These are phyloP conservation scores for Hormaphis cornu DNA, from an alignment of 1,140 invertebrate genomes.

Conservation along the genomic window DNA sequence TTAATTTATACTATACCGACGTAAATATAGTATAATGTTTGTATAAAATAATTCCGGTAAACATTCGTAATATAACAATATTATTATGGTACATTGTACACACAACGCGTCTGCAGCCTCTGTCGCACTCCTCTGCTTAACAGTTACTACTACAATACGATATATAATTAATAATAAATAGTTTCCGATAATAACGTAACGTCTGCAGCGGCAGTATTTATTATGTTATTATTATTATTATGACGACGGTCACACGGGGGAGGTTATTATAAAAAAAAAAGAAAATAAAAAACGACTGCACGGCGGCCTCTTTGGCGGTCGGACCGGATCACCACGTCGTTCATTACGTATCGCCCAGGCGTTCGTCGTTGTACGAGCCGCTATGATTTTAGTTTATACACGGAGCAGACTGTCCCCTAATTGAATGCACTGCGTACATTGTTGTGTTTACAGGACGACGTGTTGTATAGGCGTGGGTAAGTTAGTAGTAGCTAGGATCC, in stretches of 20 bases:
- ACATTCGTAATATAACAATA: too few species aligned
- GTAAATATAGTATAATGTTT: too few species aligned
- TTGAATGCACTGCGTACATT: neutral
- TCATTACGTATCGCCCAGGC: neutral
- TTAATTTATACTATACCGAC: too few species aligned
- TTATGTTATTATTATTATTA: too few species aligned
- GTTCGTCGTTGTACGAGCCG: neutral
- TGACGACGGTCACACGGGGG: neutral
- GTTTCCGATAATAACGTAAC: conserved; percentile 4
- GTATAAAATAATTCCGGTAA: too few species aligned
- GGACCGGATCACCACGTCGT: conserved; percentile 19
- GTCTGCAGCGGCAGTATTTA: too few species aligned
- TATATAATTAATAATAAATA: conserved; percentile 6
- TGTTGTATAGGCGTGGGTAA: too few species aligned
- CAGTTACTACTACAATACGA: neutral
- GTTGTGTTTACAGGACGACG: too few species aligned
- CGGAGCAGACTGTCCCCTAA: too few species aligned
- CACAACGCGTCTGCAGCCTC: neutral
- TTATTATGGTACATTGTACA: too few species aligned
- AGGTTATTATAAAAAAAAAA: conserved; percentile 8
- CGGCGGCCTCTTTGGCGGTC: conserved; percentile 21
- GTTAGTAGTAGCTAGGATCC: too few species aligned
- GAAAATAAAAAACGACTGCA: neutral
- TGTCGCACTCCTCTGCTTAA: neutral
- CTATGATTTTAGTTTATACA: too few species aligned